Evolutionary conservation across 2,888 invertebrate species (phyloP).

Genomic region (Micoletzkya japonica): DNA sequence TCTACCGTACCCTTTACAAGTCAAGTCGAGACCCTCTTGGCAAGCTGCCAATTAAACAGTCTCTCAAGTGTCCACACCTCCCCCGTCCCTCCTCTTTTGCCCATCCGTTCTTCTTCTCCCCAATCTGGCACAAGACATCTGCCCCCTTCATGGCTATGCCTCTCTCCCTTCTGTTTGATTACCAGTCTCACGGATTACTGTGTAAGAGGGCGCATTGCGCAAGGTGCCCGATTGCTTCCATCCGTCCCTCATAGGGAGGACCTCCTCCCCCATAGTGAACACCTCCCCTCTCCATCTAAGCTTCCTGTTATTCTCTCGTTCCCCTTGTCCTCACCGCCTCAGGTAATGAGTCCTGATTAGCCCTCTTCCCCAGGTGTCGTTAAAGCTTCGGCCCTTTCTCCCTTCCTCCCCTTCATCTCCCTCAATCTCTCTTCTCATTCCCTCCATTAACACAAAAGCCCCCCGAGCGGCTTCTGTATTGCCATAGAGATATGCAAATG

Average conservation of each 20-base stretch:
- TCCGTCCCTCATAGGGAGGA: too few relatives aligned
- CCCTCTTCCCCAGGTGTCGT: too few relatives aligned
- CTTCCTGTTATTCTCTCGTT: neutral
- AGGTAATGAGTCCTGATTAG: conserved; percentile 4
- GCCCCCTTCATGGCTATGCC: conserved; percentile 13
- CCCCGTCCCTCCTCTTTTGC: neutral
- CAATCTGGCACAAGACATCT: conserved; percentile 10
- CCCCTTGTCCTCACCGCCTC: conserved; percentile 1
- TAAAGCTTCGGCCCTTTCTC: neutral
- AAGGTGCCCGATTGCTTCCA: neutral
- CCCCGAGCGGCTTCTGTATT: too few relatives aligned
- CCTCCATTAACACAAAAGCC: too few relatives aligned
- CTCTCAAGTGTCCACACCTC: too few relatives aligned
- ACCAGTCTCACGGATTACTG: conserved; percentile 12
- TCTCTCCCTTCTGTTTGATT: conserved; percentile 21
- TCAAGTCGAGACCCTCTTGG: too few relatives aligned
- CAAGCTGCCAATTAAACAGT: too few relatives aligned
- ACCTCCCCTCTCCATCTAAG: too few relatives aligned
- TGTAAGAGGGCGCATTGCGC: neutral
- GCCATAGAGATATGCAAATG: too few relatives aligned
- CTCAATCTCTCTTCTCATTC: neutral
- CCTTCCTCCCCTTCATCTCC: neutral
- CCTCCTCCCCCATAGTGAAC: too few relatives aligned
- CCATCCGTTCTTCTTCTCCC: conserved; percentile 19
- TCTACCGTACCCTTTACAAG: too few relatives aligned